Base-by-base conservation (phyloP, 2,888 invertebrate species). In the Lycaena phlaeas region DNA sequence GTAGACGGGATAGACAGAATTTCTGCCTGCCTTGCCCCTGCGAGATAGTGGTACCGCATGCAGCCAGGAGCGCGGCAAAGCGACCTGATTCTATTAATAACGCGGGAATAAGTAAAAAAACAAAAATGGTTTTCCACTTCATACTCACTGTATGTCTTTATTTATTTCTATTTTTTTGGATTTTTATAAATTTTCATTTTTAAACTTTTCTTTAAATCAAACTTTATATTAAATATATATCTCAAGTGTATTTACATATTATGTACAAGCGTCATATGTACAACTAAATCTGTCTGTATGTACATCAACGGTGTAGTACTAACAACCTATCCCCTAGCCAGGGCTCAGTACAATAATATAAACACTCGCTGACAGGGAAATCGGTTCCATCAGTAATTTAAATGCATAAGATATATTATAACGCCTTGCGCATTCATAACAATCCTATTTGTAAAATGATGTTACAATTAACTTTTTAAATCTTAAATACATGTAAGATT, bases 61-160 rank as follows among this genome's bases (percentile, higher is more conserved):
- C n/a, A n/a, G n/a, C n/a, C n/a, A n/a, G n/a, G n/a, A n/a, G n/a
- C n/a, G n/a, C n/a, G n/a, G n/a, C n/a, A n/a, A n/a, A n/a, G n/a
- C n/a, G n/a, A n/a, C n/a, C n/a, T n/a, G n/a, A n/a, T n/a, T n/a
- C n/a, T n/a, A n/a, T n/a, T n/a, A n/a, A n/a, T n/a, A n/a, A n/a
- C n/a, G n/a, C n/a, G n/a, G n/a, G n/a, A n/a, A 26, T 59, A 56
- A 79, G 76, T 72, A 64, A 81, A 79, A n/a, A 84, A 53, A 52
- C 70, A 59, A 58, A n/a, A 52, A 62, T 67, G 59, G 64, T 76
- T 76, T 76, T 78, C 74, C 69, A 64, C 73, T 76, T 77, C 81
- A 79, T 79, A 82, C 82, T 78, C 69, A 69, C 71, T 73, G 82
- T 78, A 82, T 79, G 77, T 77, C 59, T 79, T 77, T 79, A 76